A percentile compares a stretch with the other conserved stretches of the same genome.
Conservation (phyloP, 1,140 invertebrate species). For the Steinernema feltiae region DNA sequence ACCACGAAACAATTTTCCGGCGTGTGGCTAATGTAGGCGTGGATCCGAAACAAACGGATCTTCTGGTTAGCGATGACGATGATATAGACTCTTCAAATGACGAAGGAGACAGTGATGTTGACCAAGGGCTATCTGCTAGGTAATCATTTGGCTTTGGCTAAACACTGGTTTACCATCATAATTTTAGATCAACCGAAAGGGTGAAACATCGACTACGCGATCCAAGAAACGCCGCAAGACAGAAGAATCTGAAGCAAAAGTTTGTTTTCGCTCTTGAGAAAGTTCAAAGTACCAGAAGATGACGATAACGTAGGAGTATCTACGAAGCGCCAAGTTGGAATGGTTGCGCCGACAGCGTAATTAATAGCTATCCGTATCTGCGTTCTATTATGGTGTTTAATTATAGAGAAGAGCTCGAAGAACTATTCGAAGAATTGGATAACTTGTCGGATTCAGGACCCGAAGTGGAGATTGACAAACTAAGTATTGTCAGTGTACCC, state of each 20-base stretch:
- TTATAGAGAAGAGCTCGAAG: conserved; percentile 43
- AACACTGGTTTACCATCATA: too few relatives aligned
- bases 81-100: conserved; percentile 15
- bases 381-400: neutral
- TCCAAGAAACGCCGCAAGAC: conserved; percentile 54
- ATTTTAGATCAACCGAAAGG: neutral
- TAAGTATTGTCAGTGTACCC: conserved; percentile 36
- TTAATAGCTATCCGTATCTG: neutral
- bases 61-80: conserved; percentile 15
- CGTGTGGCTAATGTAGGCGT: neutral
- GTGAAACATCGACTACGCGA: conserved; percentile 7
- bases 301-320: conserved; percentile 43
- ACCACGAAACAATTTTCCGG: conserved; percentile 1
- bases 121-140: neutral
- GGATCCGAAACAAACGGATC: neutral
- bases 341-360: neutral
- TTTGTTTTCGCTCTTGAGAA: conserved; percentile 84
- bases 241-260: conserved; percentile 92
- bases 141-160: neutral
- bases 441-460: conserved; percentile 37
- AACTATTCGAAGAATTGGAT: conserved; percentile 41
- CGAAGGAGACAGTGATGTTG: conserved; percentile 20
- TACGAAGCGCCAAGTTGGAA: neutral
- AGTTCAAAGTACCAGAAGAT: conserved; percentile 80
- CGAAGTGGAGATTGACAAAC: conserved; percentile 24